Conservation (phyloP, 2,113 vertebrate species). For the Etheostoma spectabile region DNA sequence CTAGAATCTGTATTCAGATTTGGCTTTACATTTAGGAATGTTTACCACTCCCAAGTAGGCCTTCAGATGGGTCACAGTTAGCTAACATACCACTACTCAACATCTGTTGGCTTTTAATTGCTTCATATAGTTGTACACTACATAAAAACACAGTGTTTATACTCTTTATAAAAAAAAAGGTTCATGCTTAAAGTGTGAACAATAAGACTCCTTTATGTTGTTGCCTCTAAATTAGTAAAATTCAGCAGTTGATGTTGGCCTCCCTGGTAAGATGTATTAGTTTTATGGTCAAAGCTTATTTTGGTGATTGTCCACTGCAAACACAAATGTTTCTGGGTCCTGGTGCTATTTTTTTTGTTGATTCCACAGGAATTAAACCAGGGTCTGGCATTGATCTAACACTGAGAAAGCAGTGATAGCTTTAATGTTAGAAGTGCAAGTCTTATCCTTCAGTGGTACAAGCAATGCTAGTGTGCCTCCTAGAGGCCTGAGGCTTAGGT, state of each 20-base stretch:
- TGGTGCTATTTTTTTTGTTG: background rate
- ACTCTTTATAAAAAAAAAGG: background rate
- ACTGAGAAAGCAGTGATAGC: background rate
- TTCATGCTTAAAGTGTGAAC: background rate
- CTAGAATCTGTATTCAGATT: background rate
- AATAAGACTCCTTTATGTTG: background rate
- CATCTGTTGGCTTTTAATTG: background rate
- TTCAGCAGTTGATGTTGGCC: too few relatives aligned
- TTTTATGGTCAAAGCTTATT: too few relatives aligned
- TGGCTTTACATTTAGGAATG: too few relatives aligned
- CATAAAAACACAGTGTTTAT: background rate
- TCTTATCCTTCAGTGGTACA: too few relatives aligned
- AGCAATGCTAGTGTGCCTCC: conserved; percentile 16
- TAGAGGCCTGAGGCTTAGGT: conserved; percentile 7
- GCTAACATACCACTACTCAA: too few relatives aligned
- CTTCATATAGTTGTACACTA: background rate
- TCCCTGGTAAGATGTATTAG: too few relatives aligned
- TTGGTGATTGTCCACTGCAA: too few relatives aligned
- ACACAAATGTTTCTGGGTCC: background rate
- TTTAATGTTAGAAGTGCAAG: background rate
- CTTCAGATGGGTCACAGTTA: too few relatives aligned
- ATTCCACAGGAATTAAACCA: background rate
- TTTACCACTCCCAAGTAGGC: too few relatives aligned
- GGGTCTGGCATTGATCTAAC: background rate
- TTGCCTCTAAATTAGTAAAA: background rate